These are phyloP conservation scores for Acanthiza pusilla DNA, from an alignment of 2,797 vertebrate genomes.

Conservation along the genomic window DNA sequence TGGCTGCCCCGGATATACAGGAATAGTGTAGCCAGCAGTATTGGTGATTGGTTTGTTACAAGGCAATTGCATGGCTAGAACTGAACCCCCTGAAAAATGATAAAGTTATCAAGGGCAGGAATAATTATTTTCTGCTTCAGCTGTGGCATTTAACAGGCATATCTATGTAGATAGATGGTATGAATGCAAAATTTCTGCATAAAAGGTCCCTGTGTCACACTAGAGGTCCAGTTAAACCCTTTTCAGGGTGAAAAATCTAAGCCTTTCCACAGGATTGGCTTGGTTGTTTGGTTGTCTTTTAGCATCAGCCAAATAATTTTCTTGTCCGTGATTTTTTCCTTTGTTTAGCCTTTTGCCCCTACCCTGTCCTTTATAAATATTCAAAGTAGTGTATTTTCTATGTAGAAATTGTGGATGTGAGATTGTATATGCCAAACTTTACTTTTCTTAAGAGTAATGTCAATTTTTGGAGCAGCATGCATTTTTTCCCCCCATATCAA, in stretches of 20 bases:
- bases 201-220: background rate
- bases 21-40: background rate
- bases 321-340: background rate
- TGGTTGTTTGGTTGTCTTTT: background rate
- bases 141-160: background rate
- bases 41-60: background rate
- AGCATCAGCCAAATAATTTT: background rate
- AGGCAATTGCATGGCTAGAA: background rate
- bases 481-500: accelerated
- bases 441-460: background rate
- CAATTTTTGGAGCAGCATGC: background rate
- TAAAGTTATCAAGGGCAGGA: background rate
- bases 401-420: background rate
- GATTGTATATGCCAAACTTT: background rate
- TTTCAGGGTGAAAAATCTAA: background rate
- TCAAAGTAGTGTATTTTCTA: background rate
- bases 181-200: background rate
- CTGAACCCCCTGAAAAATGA: background rate
- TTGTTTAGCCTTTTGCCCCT: background rate
- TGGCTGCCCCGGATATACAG: background rate
- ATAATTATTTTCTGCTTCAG: background rate
- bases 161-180: background rate
- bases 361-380: background rate
- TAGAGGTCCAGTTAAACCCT: background rate
- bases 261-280: background rate